Evolutionary conservation across 2,797 vertebrate species (phyloP).

Genomic region (Furcifer pardalis): DNA sequence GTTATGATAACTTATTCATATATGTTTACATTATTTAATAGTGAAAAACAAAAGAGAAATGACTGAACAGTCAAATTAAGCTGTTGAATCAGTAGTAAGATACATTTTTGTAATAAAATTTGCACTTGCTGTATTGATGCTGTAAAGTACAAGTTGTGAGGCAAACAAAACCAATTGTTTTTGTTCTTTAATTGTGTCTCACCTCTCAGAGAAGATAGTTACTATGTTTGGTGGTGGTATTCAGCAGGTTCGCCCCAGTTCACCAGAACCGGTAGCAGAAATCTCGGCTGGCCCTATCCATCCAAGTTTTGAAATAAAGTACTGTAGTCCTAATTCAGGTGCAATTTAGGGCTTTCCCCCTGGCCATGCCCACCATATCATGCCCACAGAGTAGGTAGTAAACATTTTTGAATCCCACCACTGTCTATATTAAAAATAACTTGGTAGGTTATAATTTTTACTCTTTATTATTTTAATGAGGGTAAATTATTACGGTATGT

Average conservation of each 20-base stretch:
- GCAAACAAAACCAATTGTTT: not conserved
- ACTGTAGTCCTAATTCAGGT: no score
- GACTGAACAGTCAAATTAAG: not conserved
- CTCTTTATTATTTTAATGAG: not conserved
- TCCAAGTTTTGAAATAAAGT: no score
- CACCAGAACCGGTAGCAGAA: no score
- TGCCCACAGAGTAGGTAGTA: no score
- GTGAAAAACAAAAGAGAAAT: not conserved
- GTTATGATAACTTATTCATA: no score
- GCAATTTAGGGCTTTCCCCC: no score
- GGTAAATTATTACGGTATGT: not conserved
- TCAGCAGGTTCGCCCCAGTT: no score
- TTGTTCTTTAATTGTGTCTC: not conserved
- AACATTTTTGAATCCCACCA: no score
- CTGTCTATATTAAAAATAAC: not conserved
- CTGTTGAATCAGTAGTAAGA: not conserved
- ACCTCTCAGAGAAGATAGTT: not conserved
- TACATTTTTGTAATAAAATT: not conserved
- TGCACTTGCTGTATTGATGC: not conserved
- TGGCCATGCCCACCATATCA: no score
- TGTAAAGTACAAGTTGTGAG: not conserved
- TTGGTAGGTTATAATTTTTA: not conserved
- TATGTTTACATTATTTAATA: not conserved
- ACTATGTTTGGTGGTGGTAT: no score
- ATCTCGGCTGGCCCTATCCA: no score